These are phyloP conservation scores for Perithous albicinctus DNA, from an alignment of 2,888 invertebrate genomes.

Conservation along the genomic window DNA sequence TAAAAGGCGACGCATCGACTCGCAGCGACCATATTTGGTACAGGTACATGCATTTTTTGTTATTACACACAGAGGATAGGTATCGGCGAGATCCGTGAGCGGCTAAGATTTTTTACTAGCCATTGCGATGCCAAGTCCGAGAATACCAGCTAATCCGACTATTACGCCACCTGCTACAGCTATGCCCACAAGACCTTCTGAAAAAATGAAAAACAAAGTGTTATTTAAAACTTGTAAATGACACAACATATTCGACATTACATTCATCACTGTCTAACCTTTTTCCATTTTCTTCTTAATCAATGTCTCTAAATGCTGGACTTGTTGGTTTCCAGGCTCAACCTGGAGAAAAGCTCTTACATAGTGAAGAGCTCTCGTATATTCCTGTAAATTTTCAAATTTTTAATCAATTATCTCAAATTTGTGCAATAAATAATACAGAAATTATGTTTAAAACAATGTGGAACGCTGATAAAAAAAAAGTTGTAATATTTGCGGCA, in stretches of 20 bases:
- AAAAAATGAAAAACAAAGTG: slow-evolving; percentile 75
- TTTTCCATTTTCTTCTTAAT: slow-evolving; percentile 96
- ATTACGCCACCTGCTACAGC: slow-evolving; percentile 96
- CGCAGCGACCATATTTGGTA: slow-evolving; percentile 64
- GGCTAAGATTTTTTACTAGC: slow-evolving; percentile 84
- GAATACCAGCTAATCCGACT: slow-evolving; percentile 92
- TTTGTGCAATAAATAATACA: too few relatives aligned
- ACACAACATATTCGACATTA: neutral
- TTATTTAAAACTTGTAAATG: slow-evolving; percentile 26
- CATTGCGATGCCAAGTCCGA: slow-evolving; percentile 94
- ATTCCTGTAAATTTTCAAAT: slow-evolving; percentile 87
- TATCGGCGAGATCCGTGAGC: slow-evolving; percentile 14
- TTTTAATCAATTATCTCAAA: neutral
- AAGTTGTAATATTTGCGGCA: too few relatives aligned
- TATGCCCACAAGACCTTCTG: slow-evolving; percentile 94
- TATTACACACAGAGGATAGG: slow-evolving; percentile 35
- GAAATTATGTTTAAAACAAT: too few relatives aligned
- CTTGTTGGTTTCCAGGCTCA: slow-evolving; percentile 96
- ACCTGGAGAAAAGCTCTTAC: slow-evolving; percentile 92
- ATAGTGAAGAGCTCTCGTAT: slow-evolving; percentile 93
- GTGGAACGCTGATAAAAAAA: too few relatives aligned
- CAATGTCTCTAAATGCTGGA: slow-evolving; percentile 91
- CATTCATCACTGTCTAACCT: slow-evolving; percentile 82
- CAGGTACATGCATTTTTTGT: slow-evolving; percentile 66
- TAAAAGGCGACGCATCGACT: slow-evolving; percentile 50